Base-by-base conservation (phyloP, 2,888 invertebrate genomes). In the Acrocyrtus sp. region DNA sequence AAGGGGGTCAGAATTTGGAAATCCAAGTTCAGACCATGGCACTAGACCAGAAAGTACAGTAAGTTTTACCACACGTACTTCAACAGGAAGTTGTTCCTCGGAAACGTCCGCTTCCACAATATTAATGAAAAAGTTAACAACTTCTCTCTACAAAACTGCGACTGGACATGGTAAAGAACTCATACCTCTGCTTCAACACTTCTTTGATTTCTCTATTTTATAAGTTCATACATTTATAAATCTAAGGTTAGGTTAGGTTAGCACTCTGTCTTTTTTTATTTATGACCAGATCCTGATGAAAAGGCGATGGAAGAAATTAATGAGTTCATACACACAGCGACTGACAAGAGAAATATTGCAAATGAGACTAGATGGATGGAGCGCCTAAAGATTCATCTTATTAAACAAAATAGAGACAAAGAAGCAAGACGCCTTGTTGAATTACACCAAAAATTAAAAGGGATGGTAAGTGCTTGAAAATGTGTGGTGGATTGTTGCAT, bases 361-460 rank as follows among this genome's bases (percentile, higher is more conserved):
- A 76, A 81, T 72, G 83, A 83, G 72, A 77, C 81, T 48, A 65
- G 78, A 34, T 72, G 81, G 24, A 74, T 78, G 3, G 80, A 82
- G 47, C 81, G 76, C 51, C 76, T 82, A 51, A 82, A 83, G 63
- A 77, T 82, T 60, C 80, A 82, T 56, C 66, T 83, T 6, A 79
- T 74, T 21, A 76, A 65, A n/a, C 78, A 80, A 45, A 76, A 76
- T 4, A 77, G 83, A 69, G 83, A 84, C 41, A 83, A 82, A 67
- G 85, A 85, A 80, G 85, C 85, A 4, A 83, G 83, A 15, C 77
- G 81, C 2, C 84, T 86, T 80, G 82, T 83, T 15, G 84, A 85
- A 63, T 81, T 85, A 47, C 83, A 85, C 77, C 82, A 85, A 51
- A 85, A 84, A 75, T 82, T 86, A 8, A 84, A 84, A 75, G 81